Evolutionary conservation across 1,140 invertebrate species (phyloP), one percentile per base, ranked within the genome.

Genomic region (Drosophila nannoptera): DNA sequence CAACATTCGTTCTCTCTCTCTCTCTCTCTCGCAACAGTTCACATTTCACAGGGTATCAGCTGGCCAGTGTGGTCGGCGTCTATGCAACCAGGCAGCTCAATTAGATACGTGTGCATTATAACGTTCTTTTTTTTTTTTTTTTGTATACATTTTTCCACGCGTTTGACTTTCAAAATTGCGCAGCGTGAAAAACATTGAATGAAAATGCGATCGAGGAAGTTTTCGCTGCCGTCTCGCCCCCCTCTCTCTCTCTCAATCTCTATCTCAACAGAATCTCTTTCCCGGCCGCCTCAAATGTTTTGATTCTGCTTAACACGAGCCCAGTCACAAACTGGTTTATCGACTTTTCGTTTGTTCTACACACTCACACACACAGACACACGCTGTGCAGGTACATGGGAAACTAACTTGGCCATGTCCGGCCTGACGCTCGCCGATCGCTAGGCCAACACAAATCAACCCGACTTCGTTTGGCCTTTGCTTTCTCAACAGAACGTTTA

Each of bases 251-350:
- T 22, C 55, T 58, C n/a, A n/a, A n/a, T 35, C 33, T 12, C 42
- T 33, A 55, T 64, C 42, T 42, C 33, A 46, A 11, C 42, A 33
- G 36, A 43, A 14, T 29, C 46, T 59, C 4, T 14, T 12, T 36
- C 32, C 48, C 45, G 36, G 9, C 33, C 12, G 69, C 50, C 58
- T 80, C 59, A 66, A 66, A 38, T 72, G 69, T 72, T 80, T 82
- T 71, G 66, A 82, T 81, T 83, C 78, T 73, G 74, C 78, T 75
- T 80, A 76, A 58, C 69, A 52, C 40, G 58, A 69, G 70, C 45
- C 78, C 67, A 77, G 78, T 83, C 78, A 66, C 77, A 83, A 82
- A 82, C 78, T 82, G 78, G 78, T 82, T 83, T 82, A 82, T 63
- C 78, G 71, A 83, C 78, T 82, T 74, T 52, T 63, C 58, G 71